A percentile compares a stretch with the other conserved stretches of the same genome.
These are phyloP conservation scores for Leucoraja ocellata DNA, from an alignment of 2,797 vertebrate species.

Conservation along the genomic window DNA sequence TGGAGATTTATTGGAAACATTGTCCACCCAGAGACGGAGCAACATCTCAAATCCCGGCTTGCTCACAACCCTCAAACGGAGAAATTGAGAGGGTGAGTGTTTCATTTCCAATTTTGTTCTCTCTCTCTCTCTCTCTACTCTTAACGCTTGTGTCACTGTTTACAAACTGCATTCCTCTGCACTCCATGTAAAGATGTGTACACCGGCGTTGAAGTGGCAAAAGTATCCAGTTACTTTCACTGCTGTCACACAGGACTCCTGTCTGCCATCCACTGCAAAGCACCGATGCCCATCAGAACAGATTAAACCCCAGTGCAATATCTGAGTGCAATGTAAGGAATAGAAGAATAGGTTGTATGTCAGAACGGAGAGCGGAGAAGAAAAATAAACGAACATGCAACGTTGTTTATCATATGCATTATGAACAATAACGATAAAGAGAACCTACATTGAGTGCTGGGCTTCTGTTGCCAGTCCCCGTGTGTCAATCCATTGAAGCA, in stretches of 20 bases:
- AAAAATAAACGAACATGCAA: neutral
- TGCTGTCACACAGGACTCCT: neutral
- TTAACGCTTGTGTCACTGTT: constrained; percentile 47
- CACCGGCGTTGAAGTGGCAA: constrained; percentile 4
- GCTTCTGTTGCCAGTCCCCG: constrained; percentile 80
- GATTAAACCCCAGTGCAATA: neutral
- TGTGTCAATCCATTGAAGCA: constrained; percentile 84
- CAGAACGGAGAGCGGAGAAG: neutral
- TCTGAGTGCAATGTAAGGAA: neutral
- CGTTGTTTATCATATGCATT: constrained; percentile 6
- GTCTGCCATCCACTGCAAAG: neutral
- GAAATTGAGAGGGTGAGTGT: neutral
- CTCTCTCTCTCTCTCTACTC: neutral
- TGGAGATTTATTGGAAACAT: constrained; percentile 27
- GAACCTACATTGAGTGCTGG: constrained; percentile 89
- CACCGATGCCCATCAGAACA: neutral
- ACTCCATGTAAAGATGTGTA: constrained; percentile 39
- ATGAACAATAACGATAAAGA: constrained; percentile 44
- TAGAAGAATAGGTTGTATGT: neutral
- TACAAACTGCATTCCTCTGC: constrained; percentile 53
- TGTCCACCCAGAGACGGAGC: neutral
- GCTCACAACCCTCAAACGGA: neutral
- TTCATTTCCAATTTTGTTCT: neutral
- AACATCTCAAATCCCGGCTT: neutral
- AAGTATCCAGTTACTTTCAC: constrained; percentile 7